Base-by-base conservation (phyloP, 2,797 vertebrate species). In the Cossypha niveicapilla region DNA sequence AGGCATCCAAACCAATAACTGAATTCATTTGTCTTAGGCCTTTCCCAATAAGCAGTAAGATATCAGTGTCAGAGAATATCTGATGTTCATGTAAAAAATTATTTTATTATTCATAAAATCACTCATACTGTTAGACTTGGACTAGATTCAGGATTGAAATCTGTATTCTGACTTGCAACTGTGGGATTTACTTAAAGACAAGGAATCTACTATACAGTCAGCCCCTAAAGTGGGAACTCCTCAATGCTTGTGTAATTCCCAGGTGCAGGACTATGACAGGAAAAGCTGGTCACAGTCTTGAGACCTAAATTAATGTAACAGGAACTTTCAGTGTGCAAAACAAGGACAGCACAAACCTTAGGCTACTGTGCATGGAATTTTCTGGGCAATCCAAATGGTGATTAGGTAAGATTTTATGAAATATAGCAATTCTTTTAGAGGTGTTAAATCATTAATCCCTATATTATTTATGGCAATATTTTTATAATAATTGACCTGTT, bases 401-500 rank as follows among this genome's bases (percentile, higher is more conserved):
- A 63, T 66, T 56, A 62, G 10, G 35, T 39, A 51, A 84, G n/a
- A 23, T 77, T 86, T 61, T 67, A 44, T 71, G 42, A 73, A 91
- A 87, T 87, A 77, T 67, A 6, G 3, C 3, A 44, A 50, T 44
- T 58, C 2, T 91, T 88, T 66, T 61, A 35, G 32, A 67, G 35
- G 8, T 44, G 5, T 45, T 91, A 35, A 79, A 87, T 60, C 82
- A 77, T 89, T 76, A 87, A 85, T 70, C 4, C 0, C 9, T 70
- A 15, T 50, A 28, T 23, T 82, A 79, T 82, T 87, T 93, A 73
- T 70, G 41, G 17, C 27, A 76, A 72, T 86, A 39, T 73, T 86
- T 95, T 89, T 15, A 79, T 62, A 14, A 25, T 67, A 85, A 92
- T 92, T 83, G 89, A 68, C 5, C 18, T 83, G 56, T 28, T 87